Base-by-base conservation (phyloP, 2,113 vertebrate genomes). In the Podarcis cretensis region DNA sequence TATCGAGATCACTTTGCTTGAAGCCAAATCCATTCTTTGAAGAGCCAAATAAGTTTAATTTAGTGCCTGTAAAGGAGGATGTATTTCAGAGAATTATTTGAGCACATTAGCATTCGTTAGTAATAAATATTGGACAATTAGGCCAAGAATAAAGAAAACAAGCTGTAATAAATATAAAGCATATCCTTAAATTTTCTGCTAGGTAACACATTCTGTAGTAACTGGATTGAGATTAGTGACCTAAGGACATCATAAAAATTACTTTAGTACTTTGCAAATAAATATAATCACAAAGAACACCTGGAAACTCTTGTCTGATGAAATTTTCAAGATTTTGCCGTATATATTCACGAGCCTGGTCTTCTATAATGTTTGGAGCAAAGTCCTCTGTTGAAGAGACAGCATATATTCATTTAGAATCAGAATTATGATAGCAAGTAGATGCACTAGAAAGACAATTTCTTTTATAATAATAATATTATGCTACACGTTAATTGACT, bases 1-100 rank as follows among this genome's bases (percentile, higher is more conserved):
- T 98, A 94, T 99, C 98, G 14, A 99, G 97, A 95, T 99, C 98
- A 96, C 98, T 99, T 96, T 99, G 97, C 93, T 97, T 98, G 96
- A 99, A 99, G 63, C 98, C 98, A 97, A 98, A 99, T 74, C 98
- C 98, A 95, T 99, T 99, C 97, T 98, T 99, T 86, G 98, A 99
- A 6, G 98, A 99, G 74, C 98, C 98, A 97, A 99, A 99, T 54
- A 99, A 96, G 90, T 96, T 97, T 86, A 99, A 95, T 86, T 96
- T 98, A 77, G 98, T 98, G 93, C 98, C 98, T 99, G 92, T 90
- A 95, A 95, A 80, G 84, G 20, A 96, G 3, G 65, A 18, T 6
- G 83, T 80, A 59, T 91, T 92, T 88, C 4, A 83, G 84, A 1
- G 35, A 83, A 2, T 3, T 18, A 79, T 1, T 0, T 1, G 83